Evolutionary conservation across 53 echinoderm and acorn worm species (phyloP).

Genomic region (Luidia sarsii): DNA sequence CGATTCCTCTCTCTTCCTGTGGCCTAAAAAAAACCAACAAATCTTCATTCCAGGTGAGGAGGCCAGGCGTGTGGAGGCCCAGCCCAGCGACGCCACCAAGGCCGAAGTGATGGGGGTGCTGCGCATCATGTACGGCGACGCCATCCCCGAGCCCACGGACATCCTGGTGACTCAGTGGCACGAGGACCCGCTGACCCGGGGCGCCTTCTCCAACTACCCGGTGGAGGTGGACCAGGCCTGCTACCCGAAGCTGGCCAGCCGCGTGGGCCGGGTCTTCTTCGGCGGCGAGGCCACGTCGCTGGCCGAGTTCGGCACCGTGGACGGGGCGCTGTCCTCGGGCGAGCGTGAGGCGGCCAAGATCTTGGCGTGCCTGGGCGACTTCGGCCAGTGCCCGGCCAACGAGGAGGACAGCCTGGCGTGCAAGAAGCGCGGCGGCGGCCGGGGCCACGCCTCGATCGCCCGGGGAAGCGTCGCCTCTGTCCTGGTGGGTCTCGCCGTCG

Average conservation of each 20-base stretch:
- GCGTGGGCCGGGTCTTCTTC: constrained; percentile 41
- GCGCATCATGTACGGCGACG: constrained; percentile 38
- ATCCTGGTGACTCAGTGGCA: constrained; percentile 45
- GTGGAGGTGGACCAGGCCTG: constrained; percentile 28
- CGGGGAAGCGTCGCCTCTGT: too few species aligned
- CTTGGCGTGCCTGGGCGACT: constrained; percentile 19
- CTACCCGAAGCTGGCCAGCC: constrained; percentile 22
- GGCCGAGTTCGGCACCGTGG: constrained; percentile 13
- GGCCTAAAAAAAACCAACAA: too few species aligned
- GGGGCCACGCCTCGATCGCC: too few species aligned
- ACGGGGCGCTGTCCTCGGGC: constrained; percentile 20
- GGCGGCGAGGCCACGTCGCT: constrained; percentile 45
- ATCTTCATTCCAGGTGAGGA: too few species aligned
- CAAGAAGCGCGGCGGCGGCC: not conserved
- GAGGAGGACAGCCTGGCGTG: not conserved
- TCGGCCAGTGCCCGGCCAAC: not conserved
- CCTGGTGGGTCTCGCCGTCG: too few species aligned
- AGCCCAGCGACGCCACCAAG: constrained; percentile 11
- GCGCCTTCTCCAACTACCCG: constrained; percentile 43
- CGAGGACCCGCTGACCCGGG: constrained; percentile 25
- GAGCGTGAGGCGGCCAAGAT: constrained; percentile 33
- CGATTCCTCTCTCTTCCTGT: too few species aligned
- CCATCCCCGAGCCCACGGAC: constrained; percentile 11
- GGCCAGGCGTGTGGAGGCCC: constrained; percentile 37
- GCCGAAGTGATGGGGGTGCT: constrained; percentile 33